Conservation (phyloP, 2,113 vertebrate species). For the Ursus arctos region DNA sequence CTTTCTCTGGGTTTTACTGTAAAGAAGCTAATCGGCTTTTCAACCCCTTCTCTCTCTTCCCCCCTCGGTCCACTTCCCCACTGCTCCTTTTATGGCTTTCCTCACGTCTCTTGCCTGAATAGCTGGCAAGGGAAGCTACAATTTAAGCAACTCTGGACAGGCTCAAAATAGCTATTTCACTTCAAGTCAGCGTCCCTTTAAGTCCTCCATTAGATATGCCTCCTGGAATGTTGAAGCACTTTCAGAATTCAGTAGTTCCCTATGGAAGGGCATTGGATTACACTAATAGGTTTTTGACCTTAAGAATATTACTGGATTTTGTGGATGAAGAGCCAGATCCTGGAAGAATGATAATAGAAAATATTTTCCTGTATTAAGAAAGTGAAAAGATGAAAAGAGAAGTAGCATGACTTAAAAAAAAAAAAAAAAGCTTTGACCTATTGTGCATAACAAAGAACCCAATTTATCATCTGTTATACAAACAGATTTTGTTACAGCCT, state of each 20-base stretch:
- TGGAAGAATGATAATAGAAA: neutral
- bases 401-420: neutral
- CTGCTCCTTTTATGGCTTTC: neutral
- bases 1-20: slow-evolving; percentile 45
- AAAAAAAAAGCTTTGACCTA: neutral
- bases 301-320: neutral
- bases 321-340: neutral
- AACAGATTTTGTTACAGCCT: neutral
- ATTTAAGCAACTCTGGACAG: neutral
- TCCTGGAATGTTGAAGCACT: neutral
- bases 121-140: neutral
- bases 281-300: neutral
- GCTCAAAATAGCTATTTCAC: slow-evolving; percentile 3
- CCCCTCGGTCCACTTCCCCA: neutral
- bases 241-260: neutral
- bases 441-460: neutral
- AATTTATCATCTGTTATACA: neutral
- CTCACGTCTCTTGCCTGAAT: slow-evolving; percentile 18
- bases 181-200: neutral
- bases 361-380: slow-evolving; percentile 18
- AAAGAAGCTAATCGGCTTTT: slow-evolving; percentile 59
- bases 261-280: neutral
- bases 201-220: neutral
- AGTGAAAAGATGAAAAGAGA: neutral
- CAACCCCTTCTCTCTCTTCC: neutral